A percentile compares a stretch with the other conserved stretches of the same genome.
phyloP scores from a whole-genome alignment of 1,140 invertebrate genomes.

The Eriosoma lanigerum region DNA sequence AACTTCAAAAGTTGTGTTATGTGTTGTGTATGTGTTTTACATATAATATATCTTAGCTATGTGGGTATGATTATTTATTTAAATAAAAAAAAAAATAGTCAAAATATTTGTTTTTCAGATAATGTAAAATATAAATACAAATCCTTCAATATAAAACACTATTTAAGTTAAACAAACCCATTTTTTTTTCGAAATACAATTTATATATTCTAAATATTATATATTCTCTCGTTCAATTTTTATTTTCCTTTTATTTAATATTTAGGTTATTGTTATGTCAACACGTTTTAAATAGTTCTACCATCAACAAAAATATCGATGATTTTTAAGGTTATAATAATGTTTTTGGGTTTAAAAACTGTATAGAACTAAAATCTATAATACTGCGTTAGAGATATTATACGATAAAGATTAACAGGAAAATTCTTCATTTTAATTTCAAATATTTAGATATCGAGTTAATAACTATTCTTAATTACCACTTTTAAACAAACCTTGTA shows the following conservation, averaged over 20 bases:
- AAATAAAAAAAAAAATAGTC: neutral
- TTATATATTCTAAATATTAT: no score
- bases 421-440: neutral
- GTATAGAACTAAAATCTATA: neutral
- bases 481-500: constrained; percentile 24
- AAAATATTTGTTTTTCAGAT: neutral
- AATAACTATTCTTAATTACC: neutral
- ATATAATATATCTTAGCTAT: no score
- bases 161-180: no score
- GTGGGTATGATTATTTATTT: neutral
- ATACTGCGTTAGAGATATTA: no score
- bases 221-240: no score
- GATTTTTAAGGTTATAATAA: no score
- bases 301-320: no score
- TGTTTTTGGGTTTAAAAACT: no score
- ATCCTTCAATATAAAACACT: neutral
- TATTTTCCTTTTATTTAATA: no score
- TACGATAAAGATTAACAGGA: neutral
- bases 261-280: no score
- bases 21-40: neutral
- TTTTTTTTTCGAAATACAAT: no score
- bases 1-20: neutral
- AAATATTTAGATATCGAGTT: neutral
- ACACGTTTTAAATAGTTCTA: no score
- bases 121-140: neutral